Evolutionary conservation across 2,797 vertebrate species (phyloP), one percentile per base, ranked within the genome.

Genomic region (Helicolenus hilgendorfi): DNA sequence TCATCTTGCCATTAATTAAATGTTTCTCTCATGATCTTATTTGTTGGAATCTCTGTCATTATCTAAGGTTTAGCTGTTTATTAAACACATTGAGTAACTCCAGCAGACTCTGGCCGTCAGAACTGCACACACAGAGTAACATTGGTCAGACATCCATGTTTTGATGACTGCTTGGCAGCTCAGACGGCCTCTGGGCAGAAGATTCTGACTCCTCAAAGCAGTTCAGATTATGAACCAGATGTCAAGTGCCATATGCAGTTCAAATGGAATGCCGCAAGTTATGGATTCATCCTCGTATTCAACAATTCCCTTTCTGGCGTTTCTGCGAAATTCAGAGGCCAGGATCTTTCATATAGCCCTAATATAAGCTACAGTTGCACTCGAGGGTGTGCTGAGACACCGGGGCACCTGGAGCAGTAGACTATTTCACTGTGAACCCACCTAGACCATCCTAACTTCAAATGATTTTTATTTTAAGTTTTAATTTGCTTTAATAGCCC

Each of bases 211-310:
- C 74, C 82, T 81, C 70, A 81, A 76, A 81, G 75, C 60, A 36
- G 33, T 81, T 91, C 70, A 80, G 36, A 91, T 91, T 72, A 83
- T 60, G 53, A 90, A 77, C 88, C 94, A 96, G 89, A 95, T 95
- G 91, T 95, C 83, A 91, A 65, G 53, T 80, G 72, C 79, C 86
- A 75, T 58, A 72, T 94, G 90, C 65, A 79, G 77, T 77, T 92
- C 87, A 70, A 72, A 74, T 73, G 86, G 84, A 89, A 90, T 35
- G 86, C 79, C 26, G 56, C 72, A 81, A 83, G 73, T 86, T 88
- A 49, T 81, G 71, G 81, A 89, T 89, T 76, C n/a, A 69, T 85
- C 89, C 90, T 89, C 5, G 10, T 83, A 87, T 88, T 86, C 33
- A 81, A 69, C 33, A 26, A 22, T 22, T 83, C 79, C 33, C 20